Evolutionary conservation across 2,888 invertebrate species (phyloP), one percentile per base, ranked within the genome.

Genomic region (Sturmia bella): DNA sequence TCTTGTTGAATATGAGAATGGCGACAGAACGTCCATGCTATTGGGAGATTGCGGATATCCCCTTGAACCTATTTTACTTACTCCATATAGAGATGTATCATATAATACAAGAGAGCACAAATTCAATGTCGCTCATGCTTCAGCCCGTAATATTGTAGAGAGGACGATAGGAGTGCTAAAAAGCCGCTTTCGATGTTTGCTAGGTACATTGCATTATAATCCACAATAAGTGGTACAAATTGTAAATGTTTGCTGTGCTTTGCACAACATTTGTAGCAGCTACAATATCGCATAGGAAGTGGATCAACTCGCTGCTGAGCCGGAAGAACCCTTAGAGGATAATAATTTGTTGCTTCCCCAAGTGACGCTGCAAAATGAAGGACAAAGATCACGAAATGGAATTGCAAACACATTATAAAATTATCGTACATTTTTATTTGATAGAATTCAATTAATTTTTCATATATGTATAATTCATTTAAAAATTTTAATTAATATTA

Each of bases 131-230:
- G 45, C 24, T 6, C 75, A 80, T 17, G 19, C 66, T 15, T 52
- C 41, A 39, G 39, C 63, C 9, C 56, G 81, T 37, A 73, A 77
- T 52, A 57, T 77, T 21, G 69, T 82, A 21, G 82, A 82, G 52
- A 24, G 70, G 13, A 56, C 59, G 2, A 76, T 70, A 27, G 68
- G 69, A 11, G 61, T 79, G 6, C 56, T 83, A 13, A 78, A 78
- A 75, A 83, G 41, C 24, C n/a, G 59, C 1, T 63, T 75, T 56
- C 59, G 52, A 6, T 75, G 75, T 56, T 43, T 75, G n/a, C n/a
- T 39, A n/a, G 21, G 45, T 7, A 68, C 56, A 27, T 24, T 70
- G 12, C 41, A 32, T 19, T 70, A 70, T 2, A 21, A 24, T 4
- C 57, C 70, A 15, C 15, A 45, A 57, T 59, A 70, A n/a, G 59